Evolutionary conservation across 2,797 vertebrate genomes (phyloP).

Genomic region (Heliangelus exortis): DNA sequence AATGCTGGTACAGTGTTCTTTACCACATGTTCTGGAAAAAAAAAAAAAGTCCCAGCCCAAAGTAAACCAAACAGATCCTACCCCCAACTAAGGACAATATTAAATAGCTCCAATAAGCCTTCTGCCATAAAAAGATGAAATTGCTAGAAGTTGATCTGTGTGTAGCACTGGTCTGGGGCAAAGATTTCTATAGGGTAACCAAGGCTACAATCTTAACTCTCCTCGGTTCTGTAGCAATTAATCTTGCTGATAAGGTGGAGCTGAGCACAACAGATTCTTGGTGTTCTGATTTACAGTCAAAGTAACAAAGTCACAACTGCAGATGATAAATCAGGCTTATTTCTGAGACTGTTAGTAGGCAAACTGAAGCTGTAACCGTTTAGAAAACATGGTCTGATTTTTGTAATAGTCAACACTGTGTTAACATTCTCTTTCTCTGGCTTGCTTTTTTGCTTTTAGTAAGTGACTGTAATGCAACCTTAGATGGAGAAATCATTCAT

Average conservation of each 20-base stretch:
- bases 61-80: neutral
- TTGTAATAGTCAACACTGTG: neutral
- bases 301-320: neutral
- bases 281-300: neutral
- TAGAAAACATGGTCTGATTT: neutral
- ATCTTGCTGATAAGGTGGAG: neutral
- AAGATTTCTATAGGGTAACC: neutral
- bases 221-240: neutral
- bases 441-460: conserved; percentile 58
- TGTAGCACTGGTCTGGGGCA: neutral
- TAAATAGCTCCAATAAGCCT: neutral
- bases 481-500: neutral
- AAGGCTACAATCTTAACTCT: neutral
- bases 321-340: neutral
- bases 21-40: neutral
- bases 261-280: neutral
- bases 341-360: neutral
- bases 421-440: neutral
- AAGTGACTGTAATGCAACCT: conserved; percentile 76
- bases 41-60: neutral
- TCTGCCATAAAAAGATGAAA: neutral
- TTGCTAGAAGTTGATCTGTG: neutral
- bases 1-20: neutral
- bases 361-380: neutral
- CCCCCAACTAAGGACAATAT: neutral